Conservation (phyloP, 2,888 invertebrate species). For the Furcula furcula region DNA sequence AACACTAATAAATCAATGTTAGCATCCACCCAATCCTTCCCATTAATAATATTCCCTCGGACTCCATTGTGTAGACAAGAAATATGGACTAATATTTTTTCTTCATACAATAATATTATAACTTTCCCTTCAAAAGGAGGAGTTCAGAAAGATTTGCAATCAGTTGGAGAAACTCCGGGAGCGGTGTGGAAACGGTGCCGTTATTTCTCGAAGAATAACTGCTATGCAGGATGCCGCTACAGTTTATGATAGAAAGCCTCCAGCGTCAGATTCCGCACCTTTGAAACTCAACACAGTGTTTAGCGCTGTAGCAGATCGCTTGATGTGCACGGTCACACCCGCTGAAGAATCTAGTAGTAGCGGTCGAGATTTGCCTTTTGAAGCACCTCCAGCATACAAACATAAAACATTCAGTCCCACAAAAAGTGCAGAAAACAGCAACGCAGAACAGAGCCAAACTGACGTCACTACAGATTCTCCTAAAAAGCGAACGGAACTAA, state of each 20-base stretch:
- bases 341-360: slow-evolving; percentile 77
- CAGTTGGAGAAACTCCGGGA: slow-evolving; percentile 91
- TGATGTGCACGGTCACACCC: slow-evolving; percentile 76
- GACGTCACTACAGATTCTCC: slow-evolving; percentile 71
- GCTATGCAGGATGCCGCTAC: slow-evolving; percentile 92
- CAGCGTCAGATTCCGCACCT: slow-evolving; percentile 73
- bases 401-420: slow-evolving; percentile 76
- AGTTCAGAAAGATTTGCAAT: slow-evolving; percentile 89
- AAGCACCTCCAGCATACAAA: slow-evolving; percentile 69
- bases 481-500: slow-evolving; percentile 50
- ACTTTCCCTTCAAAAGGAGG: slow-evolving; percentile 82
- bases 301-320: slow-evolving; percentile 76
- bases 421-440: slow-evolving; percentile 64
- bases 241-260: slow-evolving; percentile 76
- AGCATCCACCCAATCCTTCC: neutral
- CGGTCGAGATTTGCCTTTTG: slow-evolving; percentile 70
- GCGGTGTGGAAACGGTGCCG: slow-evolving; percentile 87
- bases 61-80: neutral
- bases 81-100: neutral
- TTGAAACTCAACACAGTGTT: slow-evolving; percentile 77
- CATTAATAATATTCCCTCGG: neutral
- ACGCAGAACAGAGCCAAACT: slow-evolving; percentile 67
- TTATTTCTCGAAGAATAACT: slow-evolving; percentile 87
- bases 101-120: neutral
- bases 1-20: neutral